Evolutionary conservation across 2,797 vertebrate species (phyloP).

Genomic region (Diplodus sargus): DNA sequence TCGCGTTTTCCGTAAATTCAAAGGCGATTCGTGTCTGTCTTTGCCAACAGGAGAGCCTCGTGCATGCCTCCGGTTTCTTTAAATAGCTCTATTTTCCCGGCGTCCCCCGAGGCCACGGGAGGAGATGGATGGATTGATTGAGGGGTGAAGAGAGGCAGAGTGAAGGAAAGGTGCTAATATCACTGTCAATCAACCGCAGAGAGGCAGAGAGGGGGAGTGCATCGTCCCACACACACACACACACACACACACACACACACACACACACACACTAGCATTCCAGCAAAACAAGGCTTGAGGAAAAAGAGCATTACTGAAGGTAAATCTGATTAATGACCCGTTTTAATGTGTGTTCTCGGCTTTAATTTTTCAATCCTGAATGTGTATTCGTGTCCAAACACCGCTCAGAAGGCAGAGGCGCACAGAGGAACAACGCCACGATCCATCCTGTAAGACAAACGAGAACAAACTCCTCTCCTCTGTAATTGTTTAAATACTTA

Average conservation of each 20-base stretch:
- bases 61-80: conserved; percentile 53
- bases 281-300: neutral
- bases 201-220: neutral
- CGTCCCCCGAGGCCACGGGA: conserved; percentile 45
- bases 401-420: neutral
- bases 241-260: conserved; percentile 4
- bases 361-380: neutral
- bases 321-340: neutral
- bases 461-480: conserved; percentile 16
- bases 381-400: neutral
- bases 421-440: neutral
- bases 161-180: conserved; percentile 69
- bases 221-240: neutral
- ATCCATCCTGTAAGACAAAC: neutral
- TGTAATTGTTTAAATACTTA: conserved; percentile 65
- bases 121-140: conserved; percentile 67
- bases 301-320: neutral
- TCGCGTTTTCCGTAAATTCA: too few relatives aligned
- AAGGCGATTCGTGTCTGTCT: neutral
- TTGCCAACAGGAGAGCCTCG: conserved; percentile 12
- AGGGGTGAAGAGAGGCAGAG: conserved; percentile 44
- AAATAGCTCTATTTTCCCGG: conserved; percentile 72
- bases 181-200: conserved; percentile 69
- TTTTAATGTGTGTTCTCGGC: neutral
- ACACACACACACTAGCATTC: conserved; percentile 2